These are phyloP conservation scores for Scaptodrosophila latifasciaeformis DNA, from an alignment of 2,888 invertebrate species.

Conservation along the genomic window DNA sequence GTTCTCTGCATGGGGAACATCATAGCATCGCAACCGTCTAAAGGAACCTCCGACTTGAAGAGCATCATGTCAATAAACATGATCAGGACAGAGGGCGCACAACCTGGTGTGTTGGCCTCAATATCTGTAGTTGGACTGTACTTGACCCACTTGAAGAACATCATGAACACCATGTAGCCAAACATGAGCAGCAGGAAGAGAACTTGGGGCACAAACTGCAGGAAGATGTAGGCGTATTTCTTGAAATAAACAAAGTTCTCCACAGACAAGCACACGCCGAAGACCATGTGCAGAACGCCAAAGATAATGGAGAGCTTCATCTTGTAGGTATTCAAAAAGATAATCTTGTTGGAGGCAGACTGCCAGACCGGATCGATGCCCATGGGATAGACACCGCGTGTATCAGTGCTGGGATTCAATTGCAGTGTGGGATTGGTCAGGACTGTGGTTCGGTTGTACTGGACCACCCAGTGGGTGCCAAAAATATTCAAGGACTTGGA, in stretches of 20 bases:
- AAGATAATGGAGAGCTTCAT: conserved; percentile 96
- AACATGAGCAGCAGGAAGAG: conserved; percentile 90
- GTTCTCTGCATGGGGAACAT: conserved; percentile 83
- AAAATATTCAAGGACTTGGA: conserved; percentile 96
- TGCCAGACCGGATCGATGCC: conserved; percentile 89
- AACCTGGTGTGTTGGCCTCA: conserved; percentile 73
- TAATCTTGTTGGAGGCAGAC: conserved; percentile 89
- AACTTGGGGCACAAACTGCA: conserved; percentile 93
- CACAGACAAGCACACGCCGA: conserved; percentile 90
- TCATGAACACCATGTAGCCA: conserved; percentile 91
- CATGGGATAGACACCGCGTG: conserved; percentile 80
- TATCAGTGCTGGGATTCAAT: conserved; percentile 79
- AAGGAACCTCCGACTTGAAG: conserved; percentile 76
- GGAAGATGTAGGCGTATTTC: conserved; percentile 81
- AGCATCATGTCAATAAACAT: conserved; percentile 87
- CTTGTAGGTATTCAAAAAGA: conserved; percentile 95
- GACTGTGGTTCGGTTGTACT: conserved; percentile 77
- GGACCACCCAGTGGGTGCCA: conserved; percentile 86
- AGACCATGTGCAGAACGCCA: conserved; percentile 94
- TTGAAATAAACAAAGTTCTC: conserved; percentile 85
- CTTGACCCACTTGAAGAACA: conserved; percentile 92
- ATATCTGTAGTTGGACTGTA: conserved; percentile 77
- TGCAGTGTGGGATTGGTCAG: conserved; percentile 76
- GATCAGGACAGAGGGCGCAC: conserved; percentile 85
- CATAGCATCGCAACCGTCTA: conserved; percentile 76